phyloP scores from a whole-genome alignment of 1,140 invertebrate genomes.

The Pachyrhynchus sulphureomaculatus region DNA sequence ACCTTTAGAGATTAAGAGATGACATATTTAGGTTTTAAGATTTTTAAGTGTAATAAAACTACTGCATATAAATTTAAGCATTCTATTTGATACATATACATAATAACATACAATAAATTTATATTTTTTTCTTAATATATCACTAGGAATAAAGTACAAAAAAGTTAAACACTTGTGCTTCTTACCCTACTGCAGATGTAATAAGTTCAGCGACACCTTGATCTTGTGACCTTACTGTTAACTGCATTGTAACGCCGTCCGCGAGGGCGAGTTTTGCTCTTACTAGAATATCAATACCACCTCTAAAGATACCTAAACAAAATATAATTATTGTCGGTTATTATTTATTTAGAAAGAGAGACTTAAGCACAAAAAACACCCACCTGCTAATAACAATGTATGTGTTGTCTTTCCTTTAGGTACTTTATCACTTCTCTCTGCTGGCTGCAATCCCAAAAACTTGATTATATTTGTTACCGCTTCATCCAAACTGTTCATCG shows the following conservation, averaged over 20 bases:
- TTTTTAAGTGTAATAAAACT: too few species aligned
- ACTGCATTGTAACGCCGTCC: slow-evolving; percentile 74
- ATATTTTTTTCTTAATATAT: slow-evolving; percentile 2
- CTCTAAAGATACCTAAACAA: slow-evolving; percentile 76
- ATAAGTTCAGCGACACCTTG: slow-evolving; percentile 81
- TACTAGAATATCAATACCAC: slow-evolving; percentile 86
- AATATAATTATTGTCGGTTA: slow-evolving; percentile 1
- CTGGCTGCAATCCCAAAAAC: slow-evolving; percentile 86
- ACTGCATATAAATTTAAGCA: not conserved
- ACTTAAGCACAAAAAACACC: too few species aligned
- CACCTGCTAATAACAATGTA: slow-evolving; percentile 75
- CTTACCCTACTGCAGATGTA: slow-evolving; percentile 80
- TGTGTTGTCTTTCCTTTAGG: slow-evolving; percentile 82
- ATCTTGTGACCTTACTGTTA: slow-evolving; percentile 64
- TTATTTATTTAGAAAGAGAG: too few species aligned
- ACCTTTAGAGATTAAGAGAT: too few species aligned
- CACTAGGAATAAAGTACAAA: not conserved
- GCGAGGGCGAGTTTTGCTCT: slow-evolving; percentile 78
- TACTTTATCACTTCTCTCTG: slow-evolving; percentile 83
- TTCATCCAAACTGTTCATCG: slow-evolving; percentile 77
- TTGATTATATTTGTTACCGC: slow-evolving; percentile 85
- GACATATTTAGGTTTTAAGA: too few species aligned
- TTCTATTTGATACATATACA: not conserved
- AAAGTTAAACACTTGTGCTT: slow-evolving; percentile 2
- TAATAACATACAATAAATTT: slow-evolving; percentile 1